These are phyloP conservation scores for Armadillidium nasatum DNA, from an alignment of 1,140 invertebrate genomes.

Conservation along the genomic window DNA sequence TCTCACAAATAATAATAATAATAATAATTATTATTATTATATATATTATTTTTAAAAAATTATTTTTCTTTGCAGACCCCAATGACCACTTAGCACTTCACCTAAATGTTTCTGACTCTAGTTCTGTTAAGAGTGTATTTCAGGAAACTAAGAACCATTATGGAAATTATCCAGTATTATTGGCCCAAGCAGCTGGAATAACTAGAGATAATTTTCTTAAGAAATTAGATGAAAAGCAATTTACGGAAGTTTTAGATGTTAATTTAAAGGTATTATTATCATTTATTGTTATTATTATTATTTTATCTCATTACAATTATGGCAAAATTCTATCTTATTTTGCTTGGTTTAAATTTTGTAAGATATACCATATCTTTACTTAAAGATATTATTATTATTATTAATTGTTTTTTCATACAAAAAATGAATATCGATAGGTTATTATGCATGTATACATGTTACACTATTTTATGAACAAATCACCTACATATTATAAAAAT, in stretches of 20 bases:
- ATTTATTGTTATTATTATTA: not conserved
- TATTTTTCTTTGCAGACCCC: slow-evolving; percentile 17
- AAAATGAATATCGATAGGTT: too few species aligned
- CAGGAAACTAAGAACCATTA: slow-evolving; percentile 22
- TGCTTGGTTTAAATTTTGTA: not conserved
- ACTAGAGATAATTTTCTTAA: slow-evolving; percentile 36
- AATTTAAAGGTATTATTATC: slow-evolving; percentile 69
- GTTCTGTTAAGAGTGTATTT: slow-evolving; percentile 18
- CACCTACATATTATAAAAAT: too few species aligned
- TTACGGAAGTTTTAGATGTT: slow-evolving; percentile 67
- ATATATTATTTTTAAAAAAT: not conserved
- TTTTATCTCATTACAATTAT: not conserved
- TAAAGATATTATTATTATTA: too few species aligned
- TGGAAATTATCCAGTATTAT: slow-evolving; percentile 27
- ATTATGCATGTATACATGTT: too few species aligned
- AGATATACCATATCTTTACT: too few species aligned
- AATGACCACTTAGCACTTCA: slow-evolving; percentile 22
- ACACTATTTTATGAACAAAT: too few species aligned
- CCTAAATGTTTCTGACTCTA: slow-evolving; percentile 25
- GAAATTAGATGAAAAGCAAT: slow-evolving; percentile 37
- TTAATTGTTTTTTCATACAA: too few species aligned
- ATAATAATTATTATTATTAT: not conserved
- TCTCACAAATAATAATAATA: too few species aligned
- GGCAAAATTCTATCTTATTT: not conserved
- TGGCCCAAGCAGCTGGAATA: slow-evolving; percentile 41